These are phyloP conservation scores for Odocoileus hemionus DNA, from an alignment of 2,113 vertebrate genomes.

Conservation along the genomic window DNA sequence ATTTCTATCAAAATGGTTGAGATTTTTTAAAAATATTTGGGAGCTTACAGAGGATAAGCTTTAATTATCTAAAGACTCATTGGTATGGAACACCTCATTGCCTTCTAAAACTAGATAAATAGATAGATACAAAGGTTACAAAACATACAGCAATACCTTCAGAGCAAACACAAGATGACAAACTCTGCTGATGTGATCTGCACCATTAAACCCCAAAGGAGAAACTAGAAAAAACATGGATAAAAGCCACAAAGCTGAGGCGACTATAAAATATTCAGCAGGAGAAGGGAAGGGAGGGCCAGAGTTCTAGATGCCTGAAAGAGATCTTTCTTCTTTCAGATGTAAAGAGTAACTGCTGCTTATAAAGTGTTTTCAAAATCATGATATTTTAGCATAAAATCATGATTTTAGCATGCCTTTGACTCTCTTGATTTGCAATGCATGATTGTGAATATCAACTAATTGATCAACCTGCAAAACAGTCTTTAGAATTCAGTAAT, in stretches of 20 bases:
- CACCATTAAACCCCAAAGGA: neutral
- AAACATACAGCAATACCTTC: neutral
- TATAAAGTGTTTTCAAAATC: neutral
- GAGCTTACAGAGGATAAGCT: constrained; percentile 12
- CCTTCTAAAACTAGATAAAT: constrained; percentile 1
- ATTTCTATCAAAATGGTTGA: constrained; percentile 49
- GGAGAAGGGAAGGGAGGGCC: neutral
- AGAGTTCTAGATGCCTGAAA: neutral
- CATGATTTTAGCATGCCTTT: neutral
- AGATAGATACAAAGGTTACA: neutral
- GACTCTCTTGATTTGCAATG: constrained; percentile 1
- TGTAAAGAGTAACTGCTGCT: neutral
- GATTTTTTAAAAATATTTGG: constrained; percentile 57
- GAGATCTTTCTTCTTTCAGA: constrained; percentile 22
- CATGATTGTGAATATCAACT: constrained; percentile 41
- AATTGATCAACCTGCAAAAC: neutral
- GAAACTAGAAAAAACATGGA: neutral
- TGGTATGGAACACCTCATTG: constrained; percentile 4
- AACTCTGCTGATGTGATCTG: neutral
- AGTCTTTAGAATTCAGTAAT: constrained; percentile 6
- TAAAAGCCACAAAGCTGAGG: neutral
- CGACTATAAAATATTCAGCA: neutral
- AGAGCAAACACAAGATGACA: neutral
- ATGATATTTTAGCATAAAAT: neutral
- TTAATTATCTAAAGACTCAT: constrained; percentile 53